phyloP scores from a whole-genome alignment of 2,113 vertebrate genomes.

The Aspidoscelis tigris region DNA sequence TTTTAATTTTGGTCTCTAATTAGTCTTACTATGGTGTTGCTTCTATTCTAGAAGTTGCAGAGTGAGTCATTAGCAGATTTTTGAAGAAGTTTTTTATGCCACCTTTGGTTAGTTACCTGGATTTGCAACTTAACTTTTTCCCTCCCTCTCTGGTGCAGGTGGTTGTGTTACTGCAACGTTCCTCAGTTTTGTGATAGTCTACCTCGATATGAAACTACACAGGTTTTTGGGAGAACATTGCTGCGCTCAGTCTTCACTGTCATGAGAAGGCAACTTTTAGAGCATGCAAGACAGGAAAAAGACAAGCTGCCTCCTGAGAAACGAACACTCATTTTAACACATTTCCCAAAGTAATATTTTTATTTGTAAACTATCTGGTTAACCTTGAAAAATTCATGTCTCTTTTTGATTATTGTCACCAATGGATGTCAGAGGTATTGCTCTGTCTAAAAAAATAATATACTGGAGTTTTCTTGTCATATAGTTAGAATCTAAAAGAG shows the following conservation, averaged over 20 bases:
- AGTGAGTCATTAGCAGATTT: slow-evolving; percentile 20
- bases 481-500: not conserved
- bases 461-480: not conserved
- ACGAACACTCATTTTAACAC: slow-evolving; percentile 96
- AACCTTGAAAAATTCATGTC: not conserved
- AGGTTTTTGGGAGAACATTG: slow-evolving; percentile 94
- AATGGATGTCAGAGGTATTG: too few relatives aligned
- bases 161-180: slow-evolving; percentile 98
- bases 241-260: slow-evolving; percentile 95
- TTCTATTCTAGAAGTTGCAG: slow-evolving; percentile 34
- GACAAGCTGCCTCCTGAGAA: slow-evolving; percentile 97
- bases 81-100: slow-evolving; percentile 13
- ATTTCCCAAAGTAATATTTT: slow-evolving; percentile 96
- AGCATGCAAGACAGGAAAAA: slow-evolving; percentile 96
- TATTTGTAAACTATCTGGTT: not conserved
- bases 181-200: slow-evolving; percentile 99
- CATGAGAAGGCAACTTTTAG: slow-evolving; percentile 94
- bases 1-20: not conserved
- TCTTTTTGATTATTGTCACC: not conserved
- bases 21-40: slow-evolving; percentile 18
- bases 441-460: too few relatives aligned
- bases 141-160: slow-evolving; percentile 74
- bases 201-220: slow-evolving; percentile 94
- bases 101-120: not conserved
- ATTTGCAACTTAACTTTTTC: not conserved